phyloP scores from a whole-genome alignment of 2,888 invertebrate species.

The Galerucella pusilla region DNA sequence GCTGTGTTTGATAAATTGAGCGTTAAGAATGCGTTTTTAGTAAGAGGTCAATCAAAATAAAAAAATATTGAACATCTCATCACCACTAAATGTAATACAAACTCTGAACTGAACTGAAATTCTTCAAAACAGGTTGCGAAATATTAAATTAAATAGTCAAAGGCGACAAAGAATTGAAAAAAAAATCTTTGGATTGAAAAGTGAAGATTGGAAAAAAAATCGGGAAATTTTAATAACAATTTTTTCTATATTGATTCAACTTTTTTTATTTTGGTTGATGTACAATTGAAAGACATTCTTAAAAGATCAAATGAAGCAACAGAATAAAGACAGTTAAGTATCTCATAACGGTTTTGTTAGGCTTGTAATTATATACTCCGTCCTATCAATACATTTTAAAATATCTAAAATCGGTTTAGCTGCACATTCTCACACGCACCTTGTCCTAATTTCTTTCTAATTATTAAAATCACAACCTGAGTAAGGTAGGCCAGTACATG shows the following conservation, averaged over 20 bases:
- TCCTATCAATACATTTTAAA: conserved; percentile 48
- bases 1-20: conserved; percentile 30
- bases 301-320: neutral
- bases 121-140: no score
- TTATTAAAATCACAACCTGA: conserved; percentile 65
- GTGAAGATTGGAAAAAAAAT: no score
- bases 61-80: conserved; percentile 5
- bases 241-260: neutral
- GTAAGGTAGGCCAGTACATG: conserved; percentile 42
- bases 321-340: neutral
- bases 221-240: neutral
- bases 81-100: neutral
- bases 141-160: no score
- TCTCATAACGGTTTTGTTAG: neutral
- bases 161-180: no score
- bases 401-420: conserved; percentile 59
- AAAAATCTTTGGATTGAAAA: no score
- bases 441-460: conserved; percentile 39
- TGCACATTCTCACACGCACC: conserved; percentile 57
- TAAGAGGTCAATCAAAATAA: neutral
- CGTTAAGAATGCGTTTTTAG: conserved; percentile 11
- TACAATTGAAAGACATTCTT: neutral
- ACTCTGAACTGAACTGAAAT: no score
- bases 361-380: conserved; percentile 45
- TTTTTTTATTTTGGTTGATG: neutral